Evolutionary conservation across 2,797 vertebrate species (phyloP).

Genomic region (Oreochromis grahami): DNA sequence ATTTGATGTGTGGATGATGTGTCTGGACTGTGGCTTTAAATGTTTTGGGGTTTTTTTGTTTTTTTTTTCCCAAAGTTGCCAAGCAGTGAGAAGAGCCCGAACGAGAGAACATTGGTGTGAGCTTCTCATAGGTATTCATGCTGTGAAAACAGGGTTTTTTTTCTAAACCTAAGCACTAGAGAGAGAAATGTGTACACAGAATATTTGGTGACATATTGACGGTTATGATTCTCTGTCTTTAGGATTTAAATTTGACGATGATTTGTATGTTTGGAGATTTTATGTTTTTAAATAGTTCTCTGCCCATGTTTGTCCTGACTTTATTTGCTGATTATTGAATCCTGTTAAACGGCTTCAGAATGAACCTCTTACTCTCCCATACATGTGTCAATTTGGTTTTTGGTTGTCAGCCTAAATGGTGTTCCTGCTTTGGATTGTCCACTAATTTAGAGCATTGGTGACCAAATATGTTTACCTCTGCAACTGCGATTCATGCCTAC

Average conservation of each 20-base stretch:
- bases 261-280: conserved; percentile 23
- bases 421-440: not conserved
- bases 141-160: conserved; percentile 63
- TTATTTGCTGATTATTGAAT: not conserved
- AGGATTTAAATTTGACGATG: conserved; percentile 27
- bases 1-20: conserved; percentile 7
- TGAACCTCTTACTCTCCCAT: not conserved
- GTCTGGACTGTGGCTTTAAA: conserved; percentile 35
- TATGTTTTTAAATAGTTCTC: conserved; percentile 6
- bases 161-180: conserved; percentile 57
- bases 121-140: not conserved
- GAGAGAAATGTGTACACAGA: not conserved
- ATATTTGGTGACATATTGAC: conserved; percentile 50
- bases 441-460: not conserved
- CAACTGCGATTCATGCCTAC: not conserved
- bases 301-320: not conserved
- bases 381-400: not conserved
- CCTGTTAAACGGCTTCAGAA: not conserved
- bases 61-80: not conserved
- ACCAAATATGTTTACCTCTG: not conserved
- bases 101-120: conserved; percentile 65
- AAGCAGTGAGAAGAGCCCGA: conserved; percentile 55
- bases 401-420: not conserved
- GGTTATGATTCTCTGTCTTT: conserved; percentile 6
- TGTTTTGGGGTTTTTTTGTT: not conserved